Conservation (phyloP, 2,888 invertebrate species). For the Archips crataeganus region DNA sequence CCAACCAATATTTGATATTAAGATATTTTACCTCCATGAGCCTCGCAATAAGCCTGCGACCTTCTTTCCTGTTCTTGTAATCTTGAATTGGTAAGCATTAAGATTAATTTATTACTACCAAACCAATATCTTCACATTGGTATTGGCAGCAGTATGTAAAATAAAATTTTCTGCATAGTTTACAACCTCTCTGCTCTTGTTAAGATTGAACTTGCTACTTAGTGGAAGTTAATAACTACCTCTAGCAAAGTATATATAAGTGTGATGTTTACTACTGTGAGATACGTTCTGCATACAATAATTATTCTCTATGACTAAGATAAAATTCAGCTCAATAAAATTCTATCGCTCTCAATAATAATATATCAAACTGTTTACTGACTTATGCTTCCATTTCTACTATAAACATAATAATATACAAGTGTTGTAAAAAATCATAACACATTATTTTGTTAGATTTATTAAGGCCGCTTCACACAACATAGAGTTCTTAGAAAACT, state of each 20-base stretch:
- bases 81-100: not conserved
- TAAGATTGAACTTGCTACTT: too few species aligned
- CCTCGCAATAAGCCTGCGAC: not conserved
- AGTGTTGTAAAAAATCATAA: conserved; percentile 25
- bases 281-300: too few species aligned
- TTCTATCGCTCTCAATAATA: not conserved
- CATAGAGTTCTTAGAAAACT: conserved; percentile 19
- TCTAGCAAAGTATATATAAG: too few species aligned
- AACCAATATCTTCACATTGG: not conserved
- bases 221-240: too few species aligned
- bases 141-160: too few species aligned
- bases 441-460: conserved; percentile 28
- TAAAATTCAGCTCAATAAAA: not conserved
- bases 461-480: conserved; percentile 31
- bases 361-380: not conserved
- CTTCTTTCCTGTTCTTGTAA: not conserved
- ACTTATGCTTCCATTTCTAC: not conserved
- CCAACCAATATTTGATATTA: not conserved
- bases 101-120: not conserved
- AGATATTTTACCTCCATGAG: not conserved
- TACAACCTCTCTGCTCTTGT: too few species aligned
- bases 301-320: too few species aligned
- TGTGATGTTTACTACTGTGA: too few species aligned
- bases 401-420: not conserved
- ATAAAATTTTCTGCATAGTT: too few species aligned